These are phyloP conservation scores for Parambassis ranga DNA, from an alignment of 2,797 vertebrate species.

Conservation along the genomic window DNA sequence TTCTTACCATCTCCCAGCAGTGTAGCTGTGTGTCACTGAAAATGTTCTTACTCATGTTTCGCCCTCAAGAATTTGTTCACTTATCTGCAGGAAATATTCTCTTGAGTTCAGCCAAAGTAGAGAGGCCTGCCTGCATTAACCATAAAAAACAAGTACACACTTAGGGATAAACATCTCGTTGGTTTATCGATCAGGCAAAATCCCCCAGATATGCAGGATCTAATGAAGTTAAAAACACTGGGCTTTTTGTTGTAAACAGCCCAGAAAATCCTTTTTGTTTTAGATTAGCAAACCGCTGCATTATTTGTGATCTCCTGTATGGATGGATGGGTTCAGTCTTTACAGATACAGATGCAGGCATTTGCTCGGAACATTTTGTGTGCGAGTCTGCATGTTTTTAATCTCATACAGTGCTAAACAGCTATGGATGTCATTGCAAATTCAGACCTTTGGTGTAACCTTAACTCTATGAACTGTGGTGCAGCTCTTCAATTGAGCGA, in stretches of 20 bases:
- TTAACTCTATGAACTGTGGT: no score
- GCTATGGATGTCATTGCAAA: no score
- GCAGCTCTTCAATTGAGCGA: no score
- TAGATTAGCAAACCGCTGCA: background rate
- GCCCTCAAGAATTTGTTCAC: background rate
- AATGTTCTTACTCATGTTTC: background rate
- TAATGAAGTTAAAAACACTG: slow-evolving; percentile 52
- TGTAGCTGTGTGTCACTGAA: background rate
- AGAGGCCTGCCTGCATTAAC: slow-evolving; percentile 19
- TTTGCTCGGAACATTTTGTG: background rate
- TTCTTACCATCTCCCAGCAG: background rate
- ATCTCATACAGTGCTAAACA: no score
- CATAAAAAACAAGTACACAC: slow-evolving; percentile 32
- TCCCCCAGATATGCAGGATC: slow-evolving; percentile 31
- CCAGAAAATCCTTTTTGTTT: slow-evolving; percentile 17
- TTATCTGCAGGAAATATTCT: slow-evolving; percentile 23
- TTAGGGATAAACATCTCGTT: slow-evolving; percentile 33
- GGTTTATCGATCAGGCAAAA: slow-evolving; percentile 58
- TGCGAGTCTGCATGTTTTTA: no score
- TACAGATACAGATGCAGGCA: background rate
- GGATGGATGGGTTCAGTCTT: no score
- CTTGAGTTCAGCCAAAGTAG: slow-evolving; percentile 15
- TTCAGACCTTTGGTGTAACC: background rate
- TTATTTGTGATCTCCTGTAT: no score
- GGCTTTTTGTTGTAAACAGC: slow-evolving; percentile 16